Percentiles rank a stretch among this genome's conserved stretches.
phyloP scores from a whole-genome alignment of 2,888 invertebrate species.

The Erebia palarica region DNA sequence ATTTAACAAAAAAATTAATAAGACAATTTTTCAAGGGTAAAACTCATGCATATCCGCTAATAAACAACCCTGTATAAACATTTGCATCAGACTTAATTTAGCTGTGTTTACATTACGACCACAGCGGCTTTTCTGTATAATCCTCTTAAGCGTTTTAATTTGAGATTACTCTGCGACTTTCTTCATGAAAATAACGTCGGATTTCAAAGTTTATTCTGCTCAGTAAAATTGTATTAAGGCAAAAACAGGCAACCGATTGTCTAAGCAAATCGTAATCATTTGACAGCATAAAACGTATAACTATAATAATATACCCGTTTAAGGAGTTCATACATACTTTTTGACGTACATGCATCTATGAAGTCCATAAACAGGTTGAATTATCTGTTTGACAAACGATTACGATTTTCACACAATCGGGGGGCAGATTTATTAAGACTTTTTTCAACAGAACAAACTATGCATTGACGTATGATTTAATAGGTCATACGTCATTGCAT shows the following conservation, averaged over 20 bases:
- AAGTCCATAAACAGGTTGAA: too few species aligned
- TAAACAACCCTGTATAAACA: slow-evolving; percentile 24
- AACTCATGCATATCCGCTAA: slow-evolving; percentile 9
- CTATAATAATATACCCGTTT: too few species aligned
- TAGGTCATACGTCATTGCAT: too few species aligned
- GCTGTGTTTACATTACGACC: slow-evolving; percentile 51
- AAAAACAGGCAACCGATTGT: too few species aligned
- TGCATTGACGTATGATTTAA: neutral
- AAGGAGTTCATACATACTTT: too few species aligned
- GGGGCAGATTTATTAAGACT: neutral
- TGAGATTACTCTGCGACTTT: slow-evolving; percentile 28
- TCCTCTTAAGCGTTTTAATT: slow-evolving; percentile 52
- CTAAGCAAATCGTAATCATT: too few species aligned
- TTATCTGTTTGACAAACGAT: too few species aligned
- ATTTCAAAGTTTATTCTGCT: slow-evolving; percentile 9
- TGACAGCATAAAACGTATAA: too few species aligned
- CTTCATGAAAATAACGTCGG: slow-evolving; percentile 15
- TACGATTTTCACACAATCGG: too few species aligned
- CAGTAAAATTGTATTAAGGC: too few species aligned
- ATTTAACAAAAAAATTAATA: too few species aligned
- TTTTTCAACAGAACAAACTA: neutral
- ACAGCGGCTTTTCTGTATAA: slow-evolving; percentile 44
- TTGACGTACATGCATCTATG: too few species aligned
- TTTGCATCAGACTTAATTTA: slow-evolving; percentile 42
- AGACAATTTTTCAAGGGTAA: neutral